Evolutionary conservation across 2,888 invertebrate genomes (phyloP), one percentile per base, ranked within the genome.

Genomic region (Chesias legatella): DNA sequence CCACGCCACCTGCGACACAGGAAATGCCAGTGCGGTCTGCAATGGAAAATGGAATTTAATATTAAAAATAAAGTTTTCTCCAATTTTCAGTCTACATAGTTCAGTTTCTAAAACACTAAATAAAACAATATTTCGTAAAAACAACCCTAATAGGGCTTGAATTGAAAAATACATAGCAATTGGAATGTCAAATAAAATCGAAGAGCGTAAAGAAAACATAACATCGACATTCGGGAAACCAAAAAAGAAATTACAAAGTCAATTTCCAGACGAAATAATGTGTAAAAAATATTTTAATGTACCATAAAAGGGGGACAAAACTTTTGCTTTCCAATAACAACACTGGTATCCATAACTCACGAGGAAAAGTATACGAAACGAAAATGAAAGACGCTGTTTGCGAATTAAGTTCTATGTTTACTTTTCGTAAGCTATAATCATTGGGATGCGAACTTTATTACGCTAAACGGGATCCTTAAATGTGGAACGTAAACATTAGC

Each of bases 361-460:
- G 41, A 52, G 68, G 58, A 57, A 69, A 75, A 74, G 66, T 64
- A 67, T 72, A 74, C 73, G 73, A 75, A 80, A 79, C 72, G 81
- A 79, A 79, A 80, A 81, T 75, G 79, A 69, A 71, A 73, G 67
- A 56, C 67, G 48, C 57, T 67, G 70, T 73, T 75, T 70, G 70
- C 67, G 70, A 73, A 74, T 72, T 63, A 67, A 69, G 71, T 67
- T 62, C 67, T 58, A 65, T 79, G 79, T 82, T 80, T 80, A 79
- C 80, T 79, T 79, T 79, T 70, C 78, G 75, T 77, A 74, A 73
- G 70, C 72, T 70, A 77, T 80, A 79, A 82, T 84, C 73, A 82
- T 80, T 59, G 74, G 53, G 66, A 74, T 67, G 69, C 68, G 67
- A 78, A 78, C 62, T 83, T 85, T 83, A 85, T 76, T 71, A 71